phyloP scores from a whole-genome alignment of 2,113 vertebrate genomes.

The Poeciliopsis occidentalis region DNA sequence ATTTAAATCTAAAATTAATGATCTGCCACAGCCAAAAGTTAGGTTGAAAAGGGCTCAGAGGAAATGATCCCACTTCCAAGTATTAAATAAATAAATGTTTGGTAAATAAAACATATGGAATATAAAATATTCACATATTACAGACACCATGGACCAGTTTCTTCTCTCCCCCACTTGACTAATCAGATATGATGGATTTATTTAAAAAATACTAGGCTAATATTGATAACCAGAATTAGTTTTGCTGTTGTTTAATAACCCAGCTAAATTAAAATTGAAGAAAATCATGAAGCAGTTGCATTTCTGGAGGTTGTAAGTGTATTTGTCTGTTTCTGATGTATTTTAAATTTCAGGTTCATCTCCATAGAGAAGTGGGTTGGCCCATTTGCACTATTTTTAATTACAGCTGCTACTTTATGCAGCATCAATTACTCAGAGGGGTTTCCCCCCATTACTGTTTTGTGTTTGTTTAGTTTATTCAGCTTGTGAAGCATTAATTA shows the following conservation, averaged over 20 bases:
- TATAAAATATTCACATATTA: conserved; percentile 59
- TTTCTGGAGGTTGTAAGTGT: not conserved
- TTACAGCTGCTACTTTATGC: conserved; percentile 30
- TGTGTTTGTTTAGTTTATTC: conserved; percentile 34
- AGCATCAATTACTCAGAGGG: conserved; percentile 32
- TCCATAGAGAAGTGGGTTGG: conserved; percentile 48
- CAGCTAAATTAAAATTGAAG: not conserved
- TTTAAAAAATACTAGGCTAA: not conserved
- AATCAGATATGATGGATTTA: conserved; percentile 1
- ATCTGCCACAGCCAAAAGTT: conserved; percentile 42
- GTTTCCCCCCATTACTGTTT: conserved; percentile 28
- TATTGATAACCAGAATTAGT: too few species aligned
- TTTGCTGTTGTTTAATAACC: not conserved
- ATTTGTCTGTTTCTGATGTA: conserved; percentile 6
- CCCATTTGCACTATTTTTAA: conserved; percentile 44
- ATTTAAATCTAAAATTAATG: conserved; percentile 64
- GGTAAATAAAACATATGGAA: conserved; percentile 67
- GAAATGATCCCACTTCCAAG: conserved; percentile 30
- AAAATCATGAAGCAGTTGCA: not conserved
- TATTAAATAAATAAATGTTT: conserved; percentile 56
- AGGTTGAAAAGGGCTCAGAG: conserved; percentile 33
- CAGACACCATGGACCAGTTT: conserved; percentile 57
- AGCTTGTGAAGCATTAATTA: conserved; percentile 31
- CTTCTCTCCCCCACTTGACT: conserved; percentile 13
- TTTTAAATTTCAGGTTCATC: conserved; percentile 46